These are phyloP conservation scores for Campoplex capitator DNA, from an alignment of 2,888 invertebrate species.

Conservation along the genomic window DNA sequence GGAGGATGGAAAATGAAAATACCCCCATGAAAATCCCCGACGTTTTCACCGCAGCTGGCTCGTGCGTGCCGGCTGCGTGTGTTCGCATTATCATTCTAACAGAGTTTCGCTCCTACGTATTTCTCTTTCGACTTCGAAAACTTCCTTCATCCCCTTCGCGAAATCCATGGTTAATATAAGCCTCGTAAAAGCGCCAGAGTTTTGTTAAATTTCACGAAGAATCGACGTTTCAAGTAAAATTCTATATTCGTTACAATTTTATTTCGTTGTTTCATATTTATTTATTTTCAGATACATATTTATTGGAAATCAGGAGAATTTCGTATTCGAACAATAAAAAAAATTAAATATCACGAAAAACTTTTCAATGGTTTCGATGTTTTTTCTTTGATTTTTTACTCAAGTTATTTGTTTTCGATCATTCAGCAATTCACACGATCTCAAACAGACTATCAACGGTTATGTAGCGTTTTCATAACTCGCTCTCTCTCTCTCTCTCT, in stretches of 20 bases:
- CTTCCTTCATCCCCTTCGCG: constrained; percentile 19
- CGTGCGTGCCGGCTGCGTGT: constrained; percentile 39
- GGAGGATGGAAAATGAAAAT: constrained; percentile 69
- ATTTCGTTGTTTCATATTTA: background rate
- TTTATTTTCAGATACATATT: background rate
- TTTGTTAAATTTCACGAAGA: background rate
- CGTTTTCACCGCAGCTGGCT: constrained; percentile 66
- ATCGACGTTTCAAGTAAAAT: background rate
- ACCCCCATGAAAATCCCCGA: constrained; percentile 68
- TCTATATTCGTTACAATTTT: background rate
- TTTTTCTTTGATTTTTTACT: background rate
- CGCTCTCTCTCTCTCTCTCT: too few relatives aligned
- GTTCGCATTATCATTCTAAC: constrained; percentile 64
- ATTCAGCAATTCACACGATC: too few relatives aligned
- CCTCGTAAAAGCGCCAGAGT: background rate
- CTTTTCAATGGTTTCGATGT: background rate
- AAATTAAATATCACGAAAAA: background rate
- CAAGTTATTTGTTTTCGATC: background rate
- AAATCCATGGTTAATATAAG: constrained; percentile 6
- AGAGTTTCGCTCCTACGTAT: constrained; percentile 20
- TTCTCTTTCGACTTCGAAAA: constrained; percentile 46
- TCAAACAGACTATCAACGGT: too few relatives aligned
- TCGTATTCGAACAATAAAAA: background rate
- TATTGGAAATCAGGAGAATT: background rate
- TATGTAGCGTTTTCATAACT: too few relatives aligned